These are phyloP conservation scores for Momotus momota DNA, from an alignment of 2,797 vertebrate genomes.

Conservation along the genomic window DNA sequence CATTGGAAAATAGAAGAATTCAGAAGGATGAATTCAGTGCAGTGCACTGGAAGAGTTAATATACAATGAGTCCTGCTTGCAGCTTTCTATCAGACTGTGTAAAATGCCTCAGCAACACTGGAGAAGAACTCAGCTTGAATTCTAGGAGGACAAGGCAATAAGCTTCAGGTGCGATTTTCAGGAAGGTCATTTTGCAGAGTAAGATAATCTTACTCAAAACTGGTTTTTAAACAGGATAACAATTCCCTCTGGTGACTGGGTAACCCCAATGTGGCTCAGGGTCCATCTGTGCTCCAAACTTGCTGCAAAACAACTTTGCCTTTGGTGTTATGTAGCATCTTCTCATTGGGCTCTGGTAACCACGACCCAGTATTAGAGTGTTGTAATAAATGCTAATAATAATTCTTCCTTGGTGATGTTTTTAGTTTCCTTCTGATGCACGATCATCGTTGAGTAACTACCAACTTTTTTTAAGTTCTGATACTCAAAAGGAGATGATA, in stretches of 20 bases:
- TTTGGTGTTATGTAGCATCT: neutral
- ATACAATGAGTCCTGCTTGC: neutral
- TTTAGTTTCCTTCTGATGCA: neutral
- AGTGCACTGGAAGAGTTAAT: neutral
- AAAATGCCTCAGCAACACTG: neutral
- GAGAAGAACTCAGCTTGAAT: neutral
- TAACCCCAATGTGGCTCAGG: neutral
- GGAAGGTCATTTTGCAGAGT: neutral
- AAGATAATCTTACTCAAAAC: neutral
- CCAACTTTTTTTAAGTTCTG: neutral
- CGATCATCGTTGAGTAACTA: neutral
- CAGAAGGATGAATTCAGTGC: constrained; percentile 14
- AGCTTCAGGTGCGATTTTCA: neutral
- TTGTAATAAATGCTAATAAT: neutral
- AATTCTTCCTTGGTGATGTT: neutral
- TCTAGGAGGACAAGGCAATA: neutral
- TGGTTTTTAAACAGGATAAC: neutral
- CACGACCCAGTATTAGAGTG: no score
- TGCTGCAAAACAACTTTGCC: neutral
- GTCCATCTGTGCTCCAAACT: neutral
- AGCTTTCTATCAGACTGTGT: neutral
- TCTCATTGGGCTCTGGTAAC: neutral
- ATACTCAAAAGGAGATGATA: neutral
- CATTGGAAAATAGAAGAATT: constrained; percentile 62
- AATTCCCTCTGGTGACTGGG: neutral